phyloP scores from a whole-genome alignment of 30 jellyfish, hydroid and myxozoan species.

The Cassiopea xamachana region DNA sequence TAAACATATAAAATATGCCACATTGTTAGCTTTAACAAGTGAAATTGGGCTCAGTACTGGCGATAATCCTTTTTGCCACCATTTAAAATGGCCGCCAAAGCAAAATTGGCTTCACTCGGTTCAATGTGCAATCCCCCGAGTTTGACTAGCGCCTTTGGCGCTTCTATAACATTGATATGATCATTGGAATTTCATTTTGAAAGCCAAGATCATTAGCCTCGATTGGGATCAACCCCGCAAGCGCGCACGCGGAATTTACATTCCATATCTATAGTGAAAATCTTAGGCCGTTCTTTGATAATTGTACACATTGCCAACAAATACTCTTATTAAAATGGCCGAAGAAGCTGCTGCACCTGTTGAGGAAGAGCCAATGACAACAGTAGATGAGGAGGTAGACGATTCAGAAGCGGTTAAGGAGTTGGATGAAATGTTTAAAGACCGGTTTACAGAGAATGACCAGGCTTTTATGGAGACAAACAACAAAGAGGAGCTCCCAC shows the following conservation, averaged over 20 bases:
- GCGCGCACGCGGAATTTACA: background rate
- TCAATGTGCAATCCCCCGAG: too few species aligned
- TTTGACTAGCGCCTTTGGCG: too few species aligned
- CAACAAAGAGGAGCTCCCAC: slow-evolving; percentile 49
- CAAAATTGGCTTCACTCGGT: too few species aligned
- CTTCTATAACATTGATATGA: too few species aligned
- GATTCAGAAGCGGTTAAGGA: slow-evolving; percentile 49
- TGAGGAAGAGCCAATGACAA: slow-evolving; percentile 29
- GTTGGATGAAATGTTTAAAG: slow-evolving; percentile 62
- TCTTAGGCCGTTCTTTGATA: background rate
- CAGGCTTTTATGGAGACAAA: slow-evolving; percentile 33
- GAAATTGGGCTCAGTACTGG: too few species aligned
- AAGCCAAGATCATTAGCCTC: too few species aligned
- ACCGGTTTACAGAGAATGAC: slow-evolving; percentile 66
- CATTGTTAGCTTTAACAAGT: too few species aligned
- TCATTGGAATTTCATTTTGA: too few species aligned
- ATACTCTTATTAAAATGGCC: slow-evolving; percentile 2
- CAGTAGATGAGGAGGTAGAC: slow-evolving; percentile 5
- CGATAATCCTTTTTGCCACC: too few species aligned
- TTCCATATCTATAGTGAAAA: background rate
- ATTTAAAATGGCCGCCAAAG: too few species aligned
- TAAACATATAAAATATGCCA: too few species aligned
- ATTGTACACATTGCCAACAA: background rate
- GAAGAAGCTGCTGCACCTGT: slow-evolving; percentile 22
- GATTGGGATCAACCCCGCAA: background rate